Percentiles rank a stretch among this genome's conserved stretches.
These are phyloP conservation scores for Silurus lanzhouensis DNA, from an alignment of 2,797 vertebrate species.

Conservation along the genomic window DNA sequence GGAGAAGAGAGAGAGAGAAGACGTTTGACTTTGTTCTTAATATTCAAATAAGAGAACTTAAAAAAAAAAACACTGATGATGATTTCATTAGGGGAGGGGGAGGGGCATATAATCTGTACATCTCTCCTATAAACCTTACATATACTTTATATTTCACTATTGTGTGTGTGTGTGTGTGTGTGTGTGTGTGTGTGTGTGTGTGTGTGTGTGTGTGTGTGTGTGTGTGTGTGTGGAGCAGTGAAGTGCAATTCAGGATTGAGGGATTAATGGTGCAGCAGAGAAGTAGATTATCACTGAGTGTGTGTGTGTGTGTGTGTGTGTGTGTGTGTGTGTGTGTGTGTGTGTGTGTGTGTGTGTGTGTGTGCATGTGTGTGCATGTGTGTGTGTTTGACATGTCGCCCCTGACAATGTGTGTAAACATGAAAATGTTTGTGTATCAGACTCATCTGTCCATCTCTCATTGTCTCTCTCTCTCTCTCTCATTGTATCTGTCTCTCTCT, in stretches of 20 bases:
- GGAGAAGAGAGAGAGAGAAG: constrained; percentile 5
- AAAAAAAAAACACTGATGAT: not conserved
- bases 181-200: not conserved
- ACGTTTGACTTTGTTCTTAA: not conserved
- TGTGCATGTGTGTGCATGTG: too few species aligned
- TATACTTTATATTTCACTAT: not conserved
- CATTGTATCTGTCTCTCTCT: too few species aligned
- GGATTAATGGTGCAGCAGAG: not conserved
- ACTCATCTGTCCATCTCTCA: too few species aligned
- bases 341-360: not conserved
- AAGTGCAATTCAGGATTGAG: not conserved
- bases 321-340: not conserved
- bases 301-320: not conserved
- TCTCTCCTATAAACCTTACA: not conserved
- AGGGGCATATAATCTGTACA: not conserved
- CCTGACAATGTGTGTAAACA: too few species aligned
- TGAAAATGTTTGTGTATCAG: too few species aligned
- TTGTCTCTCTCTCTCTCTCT: too few species aligned
- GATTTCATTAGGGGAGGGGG: constrained; percentile 1
- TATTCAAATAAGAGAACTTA: not conserved
- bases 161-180: not conserved
- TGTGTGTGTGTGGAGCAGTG: not conserved
- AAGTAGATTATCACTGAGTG: constrained; percentile 23
- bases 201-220: not conserved
- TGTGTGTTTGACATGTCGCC: too few species aligned